A percentile compares a stretch with the other conserved stretches of the same genome.
phyloP scores from a whole-genome alignment of 1,140 invertebrate genomes.

The Dendrolimus punctatus region DNA sequence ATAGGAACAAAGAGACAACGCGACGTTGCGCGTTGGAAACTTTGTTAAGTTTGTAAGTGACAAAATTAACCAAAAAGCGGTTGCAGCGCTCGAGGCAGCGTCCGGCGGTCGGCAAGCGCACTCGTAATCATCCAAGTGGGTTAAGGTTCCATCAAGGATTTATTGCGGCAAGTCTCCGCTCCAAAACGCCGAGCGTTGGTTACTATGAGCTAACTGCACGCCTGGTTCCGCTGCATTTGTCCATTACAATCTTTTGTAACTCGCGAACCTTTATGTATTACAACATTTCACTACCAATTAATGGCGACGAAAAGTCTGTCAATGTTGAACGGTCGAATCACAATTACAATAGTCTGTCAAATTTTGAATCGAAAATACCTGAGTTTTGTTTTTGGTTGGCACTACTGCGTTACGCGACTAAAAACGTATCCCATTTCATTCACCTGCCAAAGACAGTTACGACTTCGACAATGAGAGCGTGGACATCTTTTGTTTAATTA shows the following conservation, averaged over 20 bases:
- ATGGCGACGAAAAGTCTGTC: slow-evolving; percentile 40
- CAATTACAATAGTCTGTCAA: too few species aligned
- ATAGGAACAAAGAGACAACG: too few species aligned
- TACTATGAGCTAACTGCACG: slow-evolving; percentile 64
- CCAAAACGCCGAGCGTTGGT: slow-evolving; percentile 60
- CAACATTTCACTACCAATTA: slow-evolving; percentile 26
- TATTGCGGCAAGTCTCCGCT: slow-evolving; percentile 70
- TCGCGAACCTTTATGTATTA: slow-evolving; percentile 20
- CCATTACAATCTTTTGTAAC: slow-evolving; percentile 47
- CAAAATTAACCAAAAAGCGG: slow-evolving; percentile 37
- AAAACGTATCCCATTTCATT: slow-evolving; percentile 28
- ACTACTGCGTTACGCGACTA: too few species aligned
- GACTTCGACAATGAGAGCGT: slow-evolving; percentile 26
- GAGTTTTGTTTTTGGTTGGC: too few species aligned
- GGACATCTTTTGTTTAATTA: slow-evolving; percentile 63
- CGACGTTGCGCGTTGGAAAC: too few species aligned
- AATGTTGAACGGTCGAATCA: slow-evolving; percentile 8
- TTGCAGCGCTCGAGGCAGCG: slow-evolving; percentile 45
- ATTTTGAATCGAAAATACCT: too few species aligned
- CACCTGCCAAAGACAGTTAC: slow-evolving; percentile 36
- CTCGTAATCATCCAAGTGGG: slow-evolving; percentile 69
- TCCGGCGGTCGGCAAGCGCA: slow-evolving; percentile 43
- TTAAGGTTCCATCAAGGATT: slow-evolving; percentile 71
- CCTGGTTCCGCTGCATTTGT: slow-evolving; percentile 61
- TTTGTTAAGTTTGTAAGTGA: slow-evolving; percentile 8